phyloP scores from a whole-genome alignment of 2,888 invertebrate genomes.

The Cephus rjabovi region DNA sequence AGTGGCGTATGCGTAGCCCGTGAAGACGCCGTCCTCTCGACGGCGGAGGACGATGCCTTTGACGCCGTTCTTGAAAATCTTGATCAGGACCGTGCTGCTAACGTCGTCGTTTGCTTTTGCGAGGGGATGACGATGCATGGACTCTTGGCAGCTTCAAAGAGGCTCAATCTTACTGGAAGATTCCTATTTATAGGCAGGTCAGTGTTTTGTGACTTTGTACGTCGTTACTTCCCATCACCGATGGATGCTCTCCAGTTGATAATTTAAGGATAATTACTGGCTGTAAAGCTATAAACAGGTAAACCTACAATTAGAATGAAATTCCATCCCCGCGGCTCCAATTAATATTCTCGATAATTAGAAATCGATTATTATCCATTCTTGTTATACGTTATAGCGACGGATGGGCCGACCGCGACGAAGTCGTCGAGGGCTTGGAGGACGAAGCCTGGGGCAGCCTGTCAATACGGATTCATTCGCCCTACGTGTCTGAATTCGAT shows the following conservation, averaged over 20 bases:
- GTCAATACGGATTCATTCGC: conserved; percentile 81
- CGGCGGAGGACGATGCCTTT: conserved; percentile 71
- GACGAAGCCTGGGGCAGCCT: conserved; percentile 77
- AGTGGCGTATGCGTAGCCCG: conserved; percentile 79
- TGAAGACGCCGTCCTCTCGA: conserved; percentile 74
- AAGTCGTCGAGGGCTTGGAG: conserved; percentile 78
- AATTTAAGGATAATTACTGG: background rate
- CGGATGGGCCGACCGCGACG: conserved; percentile 81
- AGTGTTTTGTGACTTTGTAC: conserved; percentile 22
- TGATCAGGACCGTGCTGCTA: conserved; percentile 69
- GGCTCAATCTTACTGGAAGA: conserved; percentile 70
- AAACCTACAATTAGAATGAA: background rate
- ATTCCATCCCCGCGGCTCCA: background rate
- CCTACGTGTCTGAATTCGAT: conserved; percentile 75
- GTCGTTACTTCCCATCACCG: background rate
- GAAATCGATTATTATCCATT: conserved; percentile 19
- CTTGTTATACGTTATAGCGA: conserved; percentile 68
- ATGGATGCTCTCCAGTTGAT: background rate
- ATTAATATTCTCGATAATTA: background rate
- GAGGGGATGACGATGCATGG: conserved; percentile 79
- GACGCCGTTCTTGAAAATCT: conserved; percentile 71
- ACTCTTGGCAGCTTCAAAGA: conserved; percentile 72
- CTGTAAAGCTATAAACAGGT: background rate
- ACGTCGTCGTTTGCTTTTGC: conserved; percentile 83
- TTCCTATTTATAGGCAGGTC: conserved; percentile 79